Evolutionary conservation across 2,888 invertebrate species (phyloP), one percentile per base, ranked within the genome.

Genomic region (Caenorhabditis panamensis): DNA sequence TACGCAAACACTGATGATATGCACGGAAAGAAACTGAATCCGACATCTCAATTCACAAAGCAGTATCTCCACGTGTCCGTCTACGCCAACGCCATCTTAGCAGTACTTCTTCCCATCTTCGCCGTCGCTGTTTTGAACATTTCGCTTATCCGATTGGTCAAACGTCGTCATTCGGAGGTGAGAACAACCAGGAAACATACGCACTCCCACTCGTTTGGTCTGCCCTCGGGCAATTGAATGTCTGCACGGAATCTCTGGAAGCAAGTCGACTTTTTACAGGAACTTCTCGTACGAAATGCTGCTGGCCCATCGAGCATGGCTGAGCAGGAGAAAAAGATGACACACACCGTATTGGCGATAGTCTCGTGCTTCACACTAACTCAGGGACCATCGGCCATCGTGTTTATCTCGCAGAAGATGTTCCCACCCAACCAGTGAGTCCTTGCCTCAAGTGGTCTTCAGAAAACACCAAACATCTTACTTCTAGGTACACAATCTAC

Each of bases 271-370:
- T n/a, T n/a, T 20, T 31, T 72, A 54, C 61, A 82, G 82, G 82
- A 82, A 51, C 79, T 82, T 11, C 64, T 82, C 49, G 77, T 79
- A 28, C 76, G 79, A 11, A 82, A 79, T 31, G 82, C 75, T 5
- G 44, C 76, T 4, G 76, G 76, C 8, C 77, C 77, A 28, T 79
- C 79, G 22, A 72, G 63, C 22, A 68, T 79, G 56, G 83, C 83
- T 0, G 84, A 87, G 26, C 87, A 87, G 53, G 86, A 87, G 59
- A 84, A 78, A 61, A 84, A 85, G 26, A 84, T 87, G 87, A 86
- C 86, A 13, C 78, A 85, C 18, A 84, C 83, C 11, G 86, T 86
- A 16, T 24, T 85, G 64, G 87, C 87, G 13, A 87, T 87, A 37
- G 84, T 87, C 24, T 81, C 85, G 4, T 85, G 85, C 47, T 87